Evolutionary conservation across 2,113 vertebrate species (phyloP).

Genomic region (Willisornis vidua): DNA sequence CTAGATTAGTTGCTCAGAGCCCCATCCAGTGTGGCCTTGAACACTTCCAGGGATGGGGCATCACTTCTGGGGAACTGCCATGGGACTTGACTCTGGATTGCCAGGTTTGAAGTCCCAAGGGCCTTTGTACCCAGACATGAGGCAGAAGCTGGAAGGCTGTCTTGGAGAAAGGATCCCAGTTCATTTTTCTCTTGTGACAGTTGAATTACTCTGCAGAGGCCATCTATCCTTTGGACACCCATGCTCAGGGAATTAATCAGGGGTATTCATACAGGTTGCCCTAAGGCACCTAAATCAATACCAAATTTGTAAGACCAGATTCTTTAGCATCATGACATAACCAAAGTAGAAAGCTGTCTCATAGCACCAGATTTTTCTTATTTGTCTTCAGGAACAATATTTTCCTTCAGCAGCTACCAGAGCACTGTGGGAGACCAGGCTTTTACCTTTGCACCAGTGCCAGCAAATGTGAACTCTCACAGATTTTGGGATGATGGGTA

Average conservation of each 20-base stretch:
- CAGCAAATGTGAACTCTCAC: background rate
- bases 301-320: background rate
- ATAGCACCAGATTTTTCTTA: background rate
- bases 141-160: background rate
- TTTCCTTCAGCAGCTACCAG: background rate
- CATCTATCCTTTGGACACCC: background rate
- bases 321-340: background rate
- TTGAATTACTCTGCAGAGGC: background rate
- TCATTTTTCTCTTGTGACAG: background rate
- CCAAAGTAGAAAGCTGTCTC: background rate
- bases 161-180: background rate
- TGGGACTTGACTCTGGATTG: background rate
- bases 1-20: background rate
- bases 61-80: background rate
- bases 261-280: background rate
- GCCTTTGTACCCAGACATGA: background rate
- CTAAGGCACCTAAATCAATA: background rate
- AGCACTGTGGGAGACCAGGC: background rate
- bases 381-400: background rate
- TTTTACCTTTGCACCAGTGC: background rate
- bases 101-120: background rate
- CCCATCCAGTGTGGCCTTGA: background rate
- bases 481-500: background rate
- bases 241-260: background rate
- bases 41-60: background rate